Evolutionary conservation across 2,797 vertebrate genomes (phyloP), one percentile per base, ranked within the genome.

Genomic region (Pitangus sulphuratus): DNA sequence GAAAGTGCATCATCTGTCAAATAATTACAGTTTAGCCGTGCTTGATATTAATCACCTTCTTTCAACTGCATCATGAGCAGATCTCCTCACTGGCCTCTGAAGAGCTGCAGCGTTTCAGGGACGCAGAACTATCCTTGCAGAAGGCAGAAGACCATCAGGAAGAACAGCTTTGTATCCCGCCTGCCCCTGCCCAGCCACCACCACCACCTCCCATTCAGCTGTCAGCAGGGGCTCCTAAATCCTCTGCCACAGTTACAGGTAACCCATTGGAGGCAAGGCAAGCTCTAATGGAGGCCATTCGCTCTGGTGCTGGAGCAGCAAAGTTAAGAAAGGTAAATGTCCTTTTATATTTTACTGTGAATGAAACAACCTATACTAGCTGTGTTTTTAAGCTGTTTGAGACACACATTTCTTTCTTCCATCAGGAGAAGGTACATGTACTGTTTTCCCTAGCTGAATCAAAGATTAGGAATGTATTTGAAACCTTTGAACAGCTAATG

Each of bases 251-350:
- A 19, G 71, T 95, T 53, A 84, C 95, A 66, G 81, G 91, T 65
- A 97, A 97, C 45, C 77, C 98, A 15, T 97, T 45, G 53, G 91
- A 98, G 21, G 97, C 98, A 74, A 98, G 99, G 84, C 98, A 98
- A 93, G 99, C 98, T 51, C 96, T 99, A 57, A 75, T 99, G 98
- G 99, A 99, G 47, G 99, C 99, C 61, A 99, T 99, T 93, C 99
- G 99, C 83, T 99, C 99, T 6, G 99, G 99, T 87, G 97, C 98
- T 15, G 99, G 98, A 47, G 99, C 98, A 6, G 98, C 98, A 24
- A 98, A 97, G 70, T 97, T 99, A 77, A 99, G 98, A 98, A 99
- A 99, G 99, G 99, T 99, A 98, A 95, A 58, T 10, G 8, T 48
- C 11, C 42, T 54, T 64, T 15, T 54, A 3, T 62, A 3, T 86